phyloP scores from a whole-genome alignment of 1,140 invertebrate species.

The Calliopsis andreniformis region DNA sequence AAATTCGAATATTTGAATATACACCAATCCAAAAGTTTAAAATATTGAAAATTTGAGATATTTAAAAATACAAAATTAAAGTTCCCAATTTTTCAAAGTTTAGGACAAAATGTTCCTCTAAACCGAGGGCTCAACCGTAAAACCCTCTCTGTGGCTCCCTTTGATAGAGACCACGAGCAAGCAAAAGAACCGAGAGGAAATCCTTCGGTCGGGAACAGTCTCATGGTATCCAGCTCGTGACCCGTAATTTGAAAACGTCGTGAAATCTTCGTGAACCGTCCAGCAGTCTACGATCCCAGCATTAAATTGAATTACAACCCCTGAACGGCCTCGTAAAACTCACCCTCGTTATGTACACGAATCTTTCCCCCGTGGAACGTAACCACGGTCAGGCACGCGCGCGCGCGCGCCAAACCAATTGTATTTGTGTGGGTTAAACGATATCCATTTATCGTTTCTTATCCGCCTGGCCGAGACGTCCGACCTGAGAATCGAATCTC shows the following conservation, averaged over 20 bases:
- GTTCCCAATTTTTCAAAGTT: no score
- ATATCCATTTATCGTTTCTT: constrained; percentile 40
- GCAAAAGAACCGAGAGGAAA: background rate
- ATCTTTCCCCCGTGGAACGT: constrained; percentile 8
- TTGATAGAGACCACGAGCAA: background rate
- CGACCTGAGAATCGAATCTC: constrained; percentile 25
- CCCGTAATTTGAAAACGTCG: constrained; percentile 26
- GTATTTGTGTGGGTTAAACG: constrained; percentile 37
- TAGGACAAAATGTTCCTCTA: no score
- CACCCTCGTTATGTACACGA: constrained; percentile 46
- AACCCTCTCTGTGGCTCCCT: no score
- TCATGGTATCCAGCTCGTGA: background rate
- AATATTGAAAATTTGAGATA: no score
- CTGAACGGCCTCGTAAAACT: constrained; percentile 45
- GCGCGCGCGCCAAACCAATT: background rate
- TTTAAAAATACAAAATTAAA: no score
- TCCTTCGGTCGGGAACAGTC: background rate
- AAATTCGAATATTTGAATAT: no score
- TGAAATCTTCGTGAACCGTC: constrained; percentile 30
- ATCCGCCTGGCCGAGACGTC: constrained; percentile 29
- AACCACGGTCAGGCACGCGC: constrained; percentile 18
- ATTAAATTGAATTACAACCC: constrained; percentile 58
- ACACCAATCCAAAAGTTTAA: no score
- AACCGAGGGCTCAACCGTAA: no score
- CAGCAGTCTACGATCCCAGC: constrained; percentile 8